These are phyloP conservation scores for Microctonus aethiopoides DNA, from an alignment of 2,888 invertebrate species.

Conservation along the genomic window DNA sequence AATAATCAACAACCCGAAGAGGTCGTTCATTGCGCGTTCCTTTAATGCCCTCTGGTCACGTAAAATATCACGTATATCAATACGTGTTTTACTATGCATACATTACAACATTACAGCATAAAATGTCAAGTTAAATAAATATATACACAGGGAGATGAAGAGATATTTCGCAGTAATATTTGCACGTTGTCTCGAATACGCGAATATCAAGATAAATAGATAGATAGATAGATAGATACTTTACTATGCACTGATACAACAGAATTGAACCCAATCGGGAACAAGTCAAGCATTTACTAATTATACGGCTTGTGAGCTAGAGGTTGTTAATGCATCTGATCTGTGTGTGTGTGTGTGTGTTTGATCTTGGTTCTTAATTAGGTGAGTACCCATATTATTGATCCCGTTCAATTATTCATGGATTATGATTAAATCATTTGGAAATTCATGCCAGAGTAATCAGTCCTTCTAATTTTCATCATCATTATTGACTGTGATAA, in stretches of 20 bases:
- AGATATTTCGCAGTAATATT: constrained; percentile 20
- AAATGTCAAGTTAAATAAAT: constrained; percentile 1
- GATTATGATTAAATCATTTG: not conserved
- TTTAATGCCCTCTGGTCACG: not conserved
- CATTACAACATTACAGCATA: not conserved
- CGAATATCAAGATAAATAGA: not conserved
- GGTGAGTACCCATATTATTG: not conserved
- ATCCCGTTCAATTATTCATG: not conserved
- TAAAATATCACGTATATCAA: not conserved
- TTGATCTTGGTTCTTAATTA: constrained; percentile 12
- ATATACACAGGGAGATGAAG: constrained; percentile 1
- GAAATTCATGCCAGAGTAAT: not conserved
- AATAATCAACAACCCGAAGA: not conserved
- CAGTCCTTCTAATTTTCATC: not conserved
- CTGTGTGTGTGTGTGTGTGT: constrained; percentile 19
- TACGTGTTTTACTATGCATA: not conserved
- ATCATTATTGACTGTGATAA: not conserved
- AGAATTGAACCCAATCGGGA: constrained; percentile 20
- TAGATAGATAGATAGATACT: not conserved
- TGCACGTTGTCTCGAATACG: constrained; percentile 17
- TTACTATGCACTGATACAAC: constrained; percentile 25
- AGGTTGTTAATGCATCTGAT: constrained; percentile 19
- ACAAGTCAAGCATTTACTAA: constrained; percentile 20
- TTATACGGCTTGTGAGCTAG: constrained; percentile 21
- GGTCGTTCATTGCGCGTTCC: not conserved